phyloP scores from a whole-genome alignment of 2,888 invertebrate species.

The Pseudeuparius sepicola region DNA sequence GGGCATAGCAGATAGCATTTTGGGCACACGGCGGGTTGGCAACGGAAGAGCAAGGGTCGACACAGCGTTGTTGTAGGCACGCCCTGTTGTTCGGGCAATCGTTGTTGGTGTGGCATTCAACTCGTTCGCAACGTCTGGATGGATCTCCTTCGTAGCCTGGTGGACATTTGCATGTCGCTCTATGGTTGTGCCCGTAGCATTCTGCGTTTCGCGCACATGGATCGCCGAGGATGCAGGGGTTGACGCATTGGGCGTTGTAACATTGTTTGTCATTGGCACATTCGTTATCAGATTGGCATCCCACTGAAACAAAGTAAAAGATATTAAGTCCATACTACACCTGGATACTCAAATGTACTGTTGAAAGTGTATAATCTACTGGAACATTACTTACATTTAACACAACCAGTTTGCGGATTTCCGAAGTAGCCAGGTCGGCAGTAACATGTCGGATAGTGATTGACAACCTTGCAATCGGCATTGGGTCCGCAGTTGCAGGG shows the following conservation, averaged over 20 bases:
- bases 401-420: slow-evolving; percentile 73
- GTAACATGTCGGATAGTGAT: slow-evolving; percentile 79
- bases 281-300: slow-evolving; percentile 73
- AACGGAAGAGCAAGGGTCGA: slow-evolving; percentile 63
- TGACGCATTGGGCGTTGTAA: slow-evolving; percentile 71
- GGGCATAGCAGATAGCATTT: slow-evolving; percentile 71
- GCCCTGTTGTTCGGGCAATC: slow-evolving; percentile 71
- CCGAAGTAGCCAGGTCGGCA: slow-evolving; percentile 77
- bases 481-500: slow-evolving; percentile 81
- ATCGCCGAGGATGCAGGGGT: slow-evolving; percentile 68
- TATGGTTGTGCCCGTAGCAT: slow-evolving; percentile 72
- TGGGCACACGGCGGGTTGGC: slow-evolving; percentile 66
- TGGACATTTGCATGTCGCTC: slow-evolving; percentile 71
- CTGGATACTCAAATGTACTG: not conserved
- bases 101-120: slow-evolving; percentile 68
- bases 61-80: slow-evolving; percentile 62
- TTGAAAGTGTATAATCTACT: not conserved
- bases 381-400: slow-evolving; percentile 50
- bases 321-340: not conserved
- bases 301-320: slow-evolving; percentile 44
- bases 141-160: slow-evolving; percentile 71
- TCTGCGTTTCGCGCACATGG: slow-evolving; percentile 78
- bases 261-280: slow-evolving; percentile 74
- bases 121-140: slow-evolving; percentile 62
- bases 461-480: slow-evolving; percentile 69